Base-by-base conservation (phyloP, 1,140 invertebrate genomes). In the Latrodectus geometricus region DNA sequence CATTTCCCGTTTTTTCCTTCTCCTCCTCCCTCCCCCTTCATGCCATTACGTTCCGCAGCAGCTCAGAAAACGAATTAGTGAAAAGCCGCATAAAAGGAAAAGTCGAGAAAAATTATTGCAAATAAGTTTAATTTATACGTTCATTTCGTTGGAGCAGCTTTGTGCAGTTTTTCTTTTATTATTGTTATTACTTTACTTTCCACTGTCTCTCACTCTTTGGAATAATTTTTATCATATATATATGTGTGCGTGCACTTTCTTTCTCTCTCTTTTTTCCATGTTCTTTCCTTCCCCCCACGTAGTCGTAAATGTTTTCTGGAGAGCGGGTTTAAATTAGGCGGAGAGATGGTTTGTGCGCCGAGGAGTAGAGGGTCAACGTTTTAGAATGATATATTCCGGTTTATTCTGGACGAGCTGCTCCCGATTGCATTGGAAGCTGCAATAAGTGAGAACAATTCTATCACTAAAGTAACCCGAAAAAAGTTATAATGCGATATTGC, bases 101-200 rank as follows among this genome's bases (percentile, higher is more conserved):
- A 81, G 83, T 56, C 75, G 83, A 56, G 83, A 86, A 86, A 86
- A 86, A 86, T 86, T 86, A 86, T 86, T 86, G 83, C 83, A 86
- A 86, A 86, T 86, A 86, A 86, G 83, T 86, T 86, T 86, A 86
- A 86, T 86, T 86, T 86, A 86, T 86, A 86, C 83, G 83, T 74
- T 86, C 83, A 50, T 78, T 86, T 49, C 56, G 72, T 54, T 48
- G 52, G 69, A 52, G 72, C 56, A n/a, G 83, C 73, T 75, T 73
- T 73, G 21, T 73, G 12, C 21, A 48, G 11, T 73, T 73, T 73
- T 48, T 72, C 11, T 72, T 35, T 72, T 75, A n/a, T 75, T 75
- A 52, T 56, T 7, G 8, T 52, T 75, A 12, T 21, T 23, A n/a
- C 50, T 75, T 48, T 56, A 12, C 35, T 15, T 61, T 61, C 17